phyloP scores from a whole-genome alignment of 2,113 vertebrate genomes.

The Aix galericulata region DNA sequence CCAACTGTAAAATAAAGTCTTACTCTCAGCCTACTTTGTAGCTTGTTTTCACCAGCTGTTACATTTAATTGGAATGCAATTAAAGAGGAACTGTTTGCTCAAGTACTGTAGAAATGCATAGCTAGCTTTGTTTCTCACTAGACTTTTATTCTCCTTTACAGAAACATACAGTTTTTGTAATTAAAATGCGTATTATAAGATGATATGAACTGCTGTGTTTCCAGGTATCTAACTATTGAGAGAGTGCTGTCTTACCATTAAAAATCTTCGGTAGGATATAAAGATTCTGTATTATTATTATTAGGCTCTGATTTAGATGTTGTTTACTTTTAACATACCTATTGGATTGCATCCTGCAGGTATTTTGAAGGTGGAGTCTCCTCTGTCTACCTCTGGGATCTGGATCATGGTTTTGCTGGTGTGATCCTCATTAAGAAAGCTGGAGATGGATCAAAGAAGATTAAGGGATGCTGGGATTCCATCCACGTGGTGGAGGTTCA shows the following conservation, averaged over 20 bases:
- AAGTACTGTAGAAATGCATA: not conserved
- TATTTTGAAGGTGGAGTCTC: slow-evolving; percentile 99
- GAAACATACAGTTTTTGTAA: not conserved
- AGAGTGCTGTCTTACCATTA: not conserved
- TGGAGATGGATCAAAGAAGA: slow-evolving; percentile 98
- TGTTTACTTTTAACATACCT: not conserved
- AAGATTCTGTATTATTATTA: not conserved
- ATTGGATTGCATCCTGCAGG: slow-evolving; percentile 74
- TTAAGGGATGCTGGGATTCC: slow-evolving; percentile 99
- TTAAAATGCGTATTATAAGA: not conserved
- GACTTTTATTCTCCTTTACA: not conserved
- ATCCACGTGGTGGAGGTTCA: slow-evolving; percentile 99
- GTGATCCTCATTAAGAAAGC: slow-evolving; percentile 99
- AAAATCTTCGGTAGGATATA: not conserved
- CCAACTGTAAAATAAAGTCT: not conserved
- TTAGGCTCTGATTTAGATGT: not conserved
- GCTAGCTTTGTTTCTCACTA: not conserved
- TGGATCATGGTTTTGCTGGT: slow-evolving; percentile 98
- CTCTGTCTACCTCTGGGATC: slow-evolving; percentile 99
- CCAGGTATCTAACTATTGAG: not conserved
- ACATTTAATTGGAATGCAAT: slow-evolving; percentile 25
- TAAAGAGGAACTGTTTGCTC: not conserved
- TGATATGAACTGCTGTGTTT: not conserved
- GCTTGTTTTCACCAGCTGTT: slow-evolving; percentile 11
- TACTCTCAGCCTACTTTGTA: not conserved